Evolutionary conservation across 2,113 vertebrate genomes (phyloP).

Genomic region (Cyanoramphus novaezelandiae): DNA sequence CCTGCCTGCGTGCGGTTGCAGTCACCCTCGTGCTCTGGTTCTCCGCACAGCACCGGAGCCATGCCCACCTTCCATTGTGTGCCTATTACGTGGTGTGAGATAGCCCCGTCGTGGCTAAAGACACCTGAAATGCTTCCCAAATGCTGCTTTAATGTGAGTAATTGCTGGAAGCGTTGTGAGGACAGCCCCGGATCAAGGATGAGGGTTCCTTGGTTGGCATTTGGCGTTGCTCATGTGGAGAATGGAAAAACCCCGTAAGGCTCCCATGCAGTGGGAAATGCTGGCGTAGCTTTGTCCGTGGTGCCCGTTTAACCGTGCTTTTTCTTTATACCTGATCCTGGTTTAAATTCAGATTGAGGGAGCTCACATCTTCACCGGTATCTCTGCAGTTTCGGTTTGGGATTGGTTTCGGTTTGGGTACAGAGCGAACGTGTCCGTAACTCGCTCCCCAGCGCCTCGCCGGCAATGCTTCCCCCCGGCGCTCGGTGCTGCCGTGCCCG

Average conservation of each 20-base stretch:
- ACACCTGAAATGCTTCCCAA: neutral
- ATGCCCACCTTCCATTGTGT: neutral
- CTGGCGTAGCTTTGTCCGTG: neutral
- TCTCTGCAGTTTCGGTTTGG: neutral
- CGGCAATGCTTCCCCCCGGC: neutral
- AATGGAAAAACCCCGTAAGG: neutral
- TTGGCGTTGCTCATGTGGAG: neutral
- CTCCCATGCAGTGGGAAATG: neutral
- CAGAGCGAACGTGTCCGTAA: neutral
- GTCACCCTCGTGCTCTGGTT: neutral
- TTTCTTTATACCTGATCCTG: neutral
- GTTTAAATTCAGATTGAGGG: neutral
- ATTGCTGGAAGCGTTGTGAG: neutral
- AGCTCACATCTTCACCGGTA: neutral
- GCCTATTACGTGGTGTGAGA: neutral
- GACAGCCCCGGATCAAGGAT: neutral
- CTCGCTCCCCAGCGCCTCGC: neutral
- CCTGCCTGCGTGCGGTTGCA: neutral
- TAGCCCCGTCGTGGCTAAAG: neutral
- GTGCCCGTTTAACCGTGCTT: neutral
- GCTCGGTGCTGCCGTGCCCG: fast-evolving
- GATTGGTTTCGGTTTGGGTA: neutral
- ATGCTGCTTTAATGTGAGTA: neutral
- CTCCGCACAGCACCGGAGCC: neutral
- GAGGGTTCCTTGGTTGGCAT: neutral